Conservation (phyloP, 2,113 vertebrate genomes). For the Paramisgurnus dabryanus region DNA sequence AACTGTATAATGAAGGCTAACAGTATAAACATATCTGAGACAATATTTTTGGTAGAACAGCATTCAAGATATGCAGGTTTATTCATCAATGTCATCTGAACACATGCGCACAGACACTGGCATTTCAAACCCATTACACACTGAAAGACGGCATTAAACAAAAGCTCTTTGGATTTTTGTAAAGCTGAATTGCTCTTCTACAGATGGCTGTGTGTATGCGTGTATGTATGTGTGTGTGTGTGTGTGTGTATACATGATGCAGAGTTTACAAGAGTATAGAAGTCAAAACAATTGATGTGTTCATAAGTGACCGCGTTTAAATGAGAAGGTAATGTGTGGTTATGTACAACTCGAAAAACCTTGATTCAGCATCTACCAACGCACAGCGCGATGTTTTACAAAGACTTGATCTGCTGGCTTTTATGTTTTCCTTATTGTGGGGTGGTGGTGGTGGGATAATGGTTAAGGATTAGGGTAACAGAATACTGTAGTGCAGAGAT, state of each 20-base stretch:
- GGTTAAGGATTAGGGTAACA: conserved; percentile 31
- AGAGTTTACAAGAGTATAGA: background rate
- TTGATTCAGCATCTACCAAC: conserved; percentile 33
- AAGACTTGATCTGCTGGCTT: conserved; percentile 8
- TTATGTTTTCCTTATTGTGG: conserved; percentile 4
- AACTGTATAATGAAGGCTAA: background rate
- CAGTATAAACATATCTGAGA: background rate
- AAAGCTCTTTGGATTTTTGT: conserved; percentile 15
- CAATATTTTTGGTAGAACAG: background rate
- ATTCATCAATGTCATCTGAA: conserved; percentile 27
- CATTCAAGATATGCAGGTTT: conserved; percentile 20
- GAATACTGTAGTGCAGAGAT: background rate
- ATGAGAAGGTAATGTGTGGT: conserved; percentile 9
- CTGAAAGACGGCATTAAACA: conserved; percentile 28
- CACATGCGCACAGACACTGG: background rate
- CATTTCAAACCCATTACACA: conserved; percentile 33
- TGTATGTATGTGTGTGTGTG: background rate
- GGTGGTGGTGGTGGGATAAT: conserved; percentile 25
- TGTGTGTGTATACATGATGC: too few relatives aligned
- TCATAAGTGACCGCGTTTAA: conserved; percentile 2
- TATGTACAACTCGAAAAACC: conserved; percentile 3
- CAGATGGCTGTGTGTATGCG: background rate
- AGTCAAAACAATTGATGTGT: conserved; percentile 8
- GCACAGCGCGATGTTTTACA: background rate
- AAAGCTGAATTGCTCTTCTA: conserved; percentile 8